Evolutionary conservation across 2,888 invertebrate species (phyloP), one percentile per base, ranked within the genome.

Genomic region (Latheticus oryzae): DNA sequence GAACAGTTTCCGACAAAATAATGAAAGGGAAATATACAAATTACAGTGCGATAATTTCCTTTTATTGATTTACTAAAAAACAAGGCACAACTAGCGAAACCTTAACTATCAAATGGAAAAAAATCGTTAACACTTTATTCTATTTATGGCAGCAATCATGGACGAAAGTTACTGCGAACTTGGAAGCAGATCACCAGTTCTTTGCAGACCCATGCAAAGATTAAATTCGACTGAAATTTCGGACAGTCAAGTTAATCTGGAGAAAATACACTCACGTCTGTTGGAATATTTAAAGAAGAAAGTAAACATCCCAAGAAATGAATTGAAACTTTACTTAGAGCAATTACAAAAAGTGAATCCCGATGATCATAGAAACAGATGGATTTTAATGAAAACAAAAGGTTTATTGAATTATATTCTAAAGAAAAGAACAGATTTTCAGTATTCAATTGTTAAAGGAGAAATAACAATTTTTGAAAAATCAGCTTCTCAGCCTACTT

Each of bases 311-410:
- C 11, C 33, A 12, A 4, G 28, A 32, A 4, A 8, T 1, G 21
- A 30, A 7, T 15, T 45, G 5, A 45, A 9, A 12, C 2, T 5
- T 28, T 30, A 11, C 19, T 12, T 45, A 8, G 30, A 45, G 9
- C 4, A 30, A 12, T 11, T 16, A 1, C 11, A 30, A 17, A 4
- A 1, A 5, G 11, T 30, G 17, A 30, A 17, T 11, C 30, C 30
- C 3, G 17, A 17, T 8, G 42, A 43, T 2, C 21, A 21, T 8
- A 35, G 32, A 11, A 24, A 13, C 23, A 13, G 40, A 19, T 33
- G 43, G 35, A 16, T 56, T 7, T 13, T 56, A 7, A 13, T 42
- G 50, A 48, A 56, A 42, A 42, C 50, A 7, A 48, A 28, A 16
- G 56, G 42, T 11, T 13, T 56, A 4, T 33, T 56, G 11, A 42